Base-by-base conservation (phyloP, 2,888 invertebrate genomes). In the Leistus spinibarbis region DNA sequence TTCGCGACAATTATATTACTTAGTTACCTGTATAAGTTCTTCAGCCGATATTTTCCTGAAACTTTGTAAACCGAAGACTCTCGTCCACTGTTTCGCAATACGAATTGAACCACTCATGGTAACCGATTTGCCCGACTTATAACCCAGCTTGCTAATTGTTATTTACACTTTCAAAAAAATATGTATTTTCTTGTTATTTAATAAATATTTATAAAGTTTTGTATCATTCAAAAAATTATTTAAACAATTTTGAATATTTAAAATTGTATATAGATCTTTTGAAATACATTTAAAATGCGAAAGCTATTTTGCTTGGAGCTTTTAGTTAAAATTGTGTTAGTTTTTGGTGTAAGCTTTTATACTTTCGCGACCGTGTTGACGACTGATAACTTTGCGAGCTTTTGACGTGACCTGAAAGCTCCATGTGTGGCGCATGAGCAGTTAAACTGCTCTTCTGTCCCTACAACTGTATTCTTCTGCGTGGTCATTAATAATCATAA, bases 41-140 rank as follows among this genome's bases (percentile, higher is more conserved):
- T 87, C 86, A 1, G 83, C 80, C 16, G 85, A 83, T 7, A 85
- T 80, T 79, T 84, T 85, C 78, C 82, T 84, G 54, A 85, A 82
- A 27, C 82, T 82, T 78, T 85, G 85, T 23, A 86, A 80, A 19
- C 85, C 82, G 60, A 85, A 82, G 69, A 86, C 84, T 78, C 85
- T 86, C 65, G 84, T 85, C 87, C 87, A 87, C 77, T 86, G 85
- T 76, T 86, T 85, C 65, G 84, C 84, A 77, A 84, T 82, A 75
- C 81, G 82, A 19, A 84, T 76, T n/a, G 85, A 84, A 72, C 83
- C 83, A 79, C 82, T 80, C 53, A 84, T 76, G 60, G 82, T 80
- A 80, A 83, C 81, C 73, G 80, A 80, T 40, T 40, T 40, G 7
- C 5, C 13, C 40, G 40, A 5, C 40, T 73, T 19, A 64, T 78